Evolutionary conservation across 2,113 vertebrate species (phyloP).

Genomic region (Psophia crepitans): DNA sequence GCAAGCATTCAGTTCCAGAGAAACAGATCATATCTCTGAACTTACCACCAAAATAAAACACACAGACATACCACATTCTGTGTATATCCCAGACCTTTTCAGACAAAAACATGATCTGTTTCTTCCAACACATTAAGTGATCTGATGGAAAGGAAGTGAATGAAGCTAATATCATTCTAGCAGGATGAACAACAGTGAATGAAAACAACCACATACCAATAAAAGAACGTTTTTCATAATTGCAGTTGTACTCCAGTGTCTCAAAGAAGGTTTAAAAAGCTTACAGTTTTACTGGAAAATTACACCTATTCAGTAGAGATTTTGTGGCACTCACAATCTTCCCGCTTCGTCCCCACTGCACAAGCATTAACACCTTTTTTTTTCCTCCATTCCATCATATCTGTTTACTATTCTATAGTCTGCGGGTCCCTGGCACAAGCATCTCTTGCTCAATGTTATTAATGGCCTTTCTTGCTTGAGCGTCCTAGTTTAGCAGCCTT

Average conservation of each 20-base stretch:
- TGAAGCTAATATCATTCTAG: not conserved
- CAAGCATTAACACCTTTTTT: not conserved
- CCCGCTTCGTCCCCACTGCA: not conserved
- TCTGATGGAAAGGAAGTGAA: not conserved
- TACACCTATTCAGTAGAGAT: not conserved
- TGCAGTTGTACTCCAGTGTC: not conserved
- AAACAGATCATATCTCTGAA: not conserved
- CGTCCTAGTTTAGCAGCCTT: not conserved
- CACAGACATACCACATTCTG: not conserved
- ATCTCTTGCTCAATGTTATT: not conserved
- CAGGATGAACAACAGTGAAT: not conserved
- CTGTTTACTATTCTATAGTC: not conserved
- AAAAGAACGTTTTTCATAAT: not conserved
- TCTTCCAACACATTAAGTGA: not conserved
- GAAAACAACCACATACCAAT: not conserved
- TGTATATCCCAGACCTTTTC: not conserved
- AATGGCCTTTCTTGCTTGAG: not conserved
- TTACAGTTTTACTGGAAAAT: not conserved
- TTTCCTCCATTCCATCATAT: fast-evolving
- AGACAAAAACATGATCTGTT: not conserved
- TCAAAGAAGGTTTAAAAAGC: not conserved
- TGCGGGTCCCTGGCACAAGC: not conserved
- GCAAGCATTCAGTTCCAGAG: not conserved
- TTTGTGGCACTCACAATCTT: not conserved
- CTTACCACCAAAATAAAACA: not conserved